A percentile compares a stretch with the other conserved stretches of the same genome.
Evolutionary conservation across 2,888 invertebrate genomes (phyloP).

Genomic region (Chouioia cunea): DNA sequence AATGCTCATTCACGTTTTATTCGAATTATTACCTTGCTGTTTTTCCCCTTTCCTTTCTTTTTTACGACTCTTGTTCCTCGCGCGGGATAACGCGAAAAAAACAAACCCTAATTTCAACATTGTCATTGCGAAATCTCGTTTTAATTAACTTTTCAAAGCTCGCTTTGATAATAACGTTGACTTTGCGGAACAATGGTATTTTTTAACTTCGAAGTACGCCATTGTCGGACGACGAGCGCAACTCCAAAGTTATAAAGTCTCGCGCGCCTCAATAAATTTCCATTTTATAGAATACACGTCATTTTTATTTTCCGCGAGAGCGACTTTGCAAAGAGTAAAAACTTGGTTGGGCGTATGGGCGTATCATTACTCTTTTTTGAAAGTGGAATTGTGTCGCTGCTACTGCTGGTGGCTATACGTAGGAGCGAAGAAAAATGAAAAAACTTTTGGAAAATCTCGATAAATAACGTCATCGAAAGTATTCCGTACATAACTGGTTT

Average conservation of each 20-base stretch:
- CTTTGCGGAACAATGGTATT: too few relatives aligned
- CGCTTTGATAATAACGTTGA: too few relatives aligned
- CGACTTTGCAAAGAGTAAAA: constrained; percentile 40
- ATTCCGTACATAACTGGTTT: constrained; percentile 17
- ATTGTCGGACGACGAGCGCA: constrained; percentile 14
- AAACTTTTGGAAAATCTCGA: constrained; percentile 24
- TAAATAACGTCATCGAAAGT: constrained; percentile 27
- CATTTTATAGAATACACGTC: constrained; percentile 39
- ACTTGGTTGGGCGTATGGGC: constrained; percentile 16
- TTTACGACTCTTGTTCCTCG: constrained; percentile 17
- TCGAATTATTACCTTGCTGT: too few relatives aligned
- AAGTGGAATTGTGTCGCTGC: constrained; percentile 26
- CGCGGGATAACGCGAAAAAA: not conserved
- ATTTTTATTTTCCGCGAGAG: constrained; percentile 47
- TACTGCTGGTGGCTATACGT: too few relatives aligned
- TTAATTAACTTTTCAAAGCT: too few relatives aligned
- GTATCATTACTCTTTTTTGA: constrained; percentile 46
- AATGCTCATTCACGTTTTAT: too few relatives aligned
- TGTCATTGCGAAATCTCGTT: too few relatives aligned
- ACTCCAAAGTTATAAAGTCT: constrained; percentile 44
- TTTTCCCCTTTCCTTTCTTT: too few relatives aligned
- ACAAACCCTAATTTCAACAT: too few relatives aligned
- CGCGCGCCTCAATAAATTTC: constrained; percentile 45
- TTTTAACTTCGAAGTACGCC: too few relatives aligned
- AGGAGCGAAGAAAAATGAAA: constrained; percentile 32